These are phyloP conservation scores for Suncus etruscus DNA, from an alignment of 2,113 vertebrate species.

Conservation along the genomic window DNA sequence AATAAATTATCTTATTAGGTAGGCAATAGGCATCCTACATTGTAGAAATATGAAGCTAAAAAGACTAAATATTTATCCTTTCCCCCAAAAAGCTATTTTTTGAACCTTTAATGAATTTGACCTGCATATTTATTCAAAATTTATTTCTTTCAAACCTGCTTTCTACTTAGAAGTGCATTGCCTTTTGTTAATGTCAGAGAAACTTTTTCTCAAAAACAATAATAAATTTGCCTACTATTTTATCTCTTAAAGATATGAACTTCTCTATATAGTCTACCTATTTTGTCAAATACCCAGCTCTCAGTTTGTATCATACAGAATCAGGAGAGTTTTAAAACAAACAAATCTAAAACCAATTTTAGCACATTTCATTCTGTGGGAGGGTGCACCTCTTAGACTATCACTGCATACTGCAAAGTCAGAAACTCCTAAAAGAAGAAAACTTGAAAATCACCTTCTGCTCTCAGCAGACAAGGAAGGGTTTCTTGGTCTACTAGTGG, in stretches of 20 bases:
- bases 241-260: neutral
- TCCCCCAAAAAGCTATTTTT: neutral
- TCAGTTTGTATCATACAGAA: slow-evolving; percentile 26
- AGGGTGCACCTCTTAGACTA: neutral
- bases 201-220: neutral
- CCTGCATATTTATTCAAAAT: neutral
- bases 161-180: neutral
- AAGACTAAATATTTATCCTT: neutral
- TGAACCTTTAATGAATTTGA: neutral
- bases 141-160: neutral
- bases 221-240: neutral
- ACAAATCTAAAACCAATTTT: neutral
- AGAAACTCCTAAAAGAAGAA: neutral
- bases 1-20: neutral
- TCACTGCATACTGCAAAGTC: slow-evolving; percentile 7
- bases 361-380: neutral
- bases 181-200: neutral
- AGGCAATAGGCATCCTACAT: neutral
- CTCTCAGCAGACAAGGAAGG: neutral
- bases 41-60: neutral
- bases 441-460: neutral
- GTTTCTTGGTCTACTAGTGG: neutral
- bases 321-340: slow-evolving; percentile 53
- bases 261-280: neutral
- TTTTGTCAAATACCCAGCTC: slow-evolving; percentile 5